These are phyloP conservation scores for Chionomys nivalis DNA, from an alignment of 2,113 vertebrate genomes.

Conservation along the genomic window DNA sequence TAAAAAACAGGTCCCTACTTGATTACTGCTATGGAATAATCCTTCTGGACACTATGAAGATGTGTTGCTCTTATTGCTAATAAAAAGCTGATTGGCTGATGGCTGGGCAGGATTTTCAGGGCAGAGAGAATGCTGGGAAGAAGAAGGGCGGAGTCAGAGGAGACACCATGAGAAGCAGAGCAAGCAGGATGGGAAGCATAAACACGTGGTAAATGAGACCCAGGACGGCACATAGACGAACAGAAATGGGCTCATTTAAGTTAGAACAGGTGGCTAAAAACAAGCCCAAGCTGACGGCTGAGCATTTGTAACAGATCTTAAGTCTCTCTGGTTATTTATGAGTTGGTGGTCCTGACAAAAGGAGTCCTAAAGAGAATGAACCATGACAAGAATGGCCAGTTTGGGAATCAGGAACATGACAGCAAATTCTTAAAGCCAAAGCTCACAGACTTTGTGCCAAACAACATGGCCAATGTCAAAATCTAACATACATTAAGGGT, in stretches of 20 bases:
- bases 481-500: background rate
- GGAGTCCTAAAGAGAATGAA: background rate
- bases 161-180: background rate
- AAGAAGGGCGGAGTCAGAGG: background rate
- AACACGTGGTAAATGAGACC: background rate
- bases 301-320: background rate
- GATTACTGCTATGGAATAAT: background rate
- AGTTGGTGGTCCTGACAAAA: background rate
- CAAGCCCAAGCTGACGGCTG: background rate
- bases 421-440: background rate
- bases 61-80: background rate
- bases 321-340: background rate
- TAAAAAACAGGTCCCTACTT: background rate
- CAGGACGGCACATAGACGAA: background rate
- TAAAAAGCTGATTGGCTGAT: background rate
- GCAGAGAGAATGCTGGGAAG: background rate
- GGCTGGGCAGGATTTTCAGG: background rate
- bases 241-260: background rate
- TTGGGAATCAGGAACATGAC: too few relatives aligned
- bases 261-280: background rate
- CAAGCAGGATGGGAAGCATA: background rate
- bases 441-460: fast-evolving
- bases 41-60: background rate
- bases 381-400: background rate
- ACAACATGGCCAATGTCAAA: background rate